A percentile compares a stretch with the other conserved stretches of the same genome.
phyloP scores from a whole-genome alignment of 2,888 invertebrate genomes.

The Philereme transversata region DNA sequence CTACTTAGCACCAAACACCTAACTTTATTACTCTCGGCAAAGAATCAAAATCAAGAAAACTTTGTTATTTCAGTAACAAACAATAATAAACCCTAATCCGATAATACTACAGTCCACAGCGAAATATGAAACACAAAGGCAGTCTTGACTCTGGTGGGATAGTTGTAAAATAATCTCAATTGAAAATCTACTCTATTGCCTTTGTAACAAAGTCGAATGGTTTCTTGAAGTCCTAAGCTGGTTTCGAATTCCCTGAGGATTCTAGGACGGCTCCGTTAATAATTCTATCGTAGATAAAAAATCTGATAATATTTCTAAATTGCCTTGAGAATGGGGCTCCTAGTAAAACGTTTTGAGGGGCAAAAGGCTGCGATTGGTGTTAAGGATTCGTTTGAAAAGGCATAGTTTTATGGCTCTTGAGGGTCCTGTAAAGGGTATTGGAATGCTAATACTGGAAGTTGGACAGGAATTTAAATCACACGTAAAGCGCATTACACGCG shows the following conservation, averaged over 20 bases:
- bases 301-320: slow-evolving; percentile 33
- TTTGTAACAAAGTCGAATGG: slow-evolving; percentile 11
- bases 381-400: slow-evolving; percentile 27
- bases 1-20: slow-evolving; percentile 3
- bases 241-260: slow-evolving; percentile 23
- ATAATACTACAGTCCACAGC: slow-evolving; percentile 13
- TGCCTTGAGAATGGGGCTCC: slow-evolving; percentile 24
- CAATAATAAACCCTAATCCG: slow-evolving; percentile 15
- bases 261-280: slow-evolving; percentile 25
- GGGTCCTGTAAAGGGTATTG: slow-evolving; percentile 25
- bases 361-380: slow-evolving; percentile 26
- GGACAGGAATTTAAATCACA: slow-evolving; percentile 25
- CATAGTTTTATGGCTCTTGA: slow-evolving; percentile 33
- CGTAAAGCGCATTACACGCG: no score
- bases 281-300: slow-evolving; percentile 28
- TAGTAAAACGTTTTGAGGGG: slow-evolving; percentile 31
- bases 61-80: slow-evolving; percentile 17
- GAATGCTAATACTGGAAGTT: slow-evolving; percentile 24
- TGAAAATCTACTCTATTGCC: slow-evolving; percentile 10
- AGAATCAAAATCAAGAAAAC: slow-evolving; percentile 27
- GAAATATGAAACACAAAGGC: slow-evolving; percentile 14
- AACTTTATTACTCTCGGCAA: slow-evolving; percentile 9
- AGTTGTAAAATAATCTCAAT: slow-evolving; percentile 4
- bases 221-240: slow-evolving; percentile 3
- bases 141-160: slow-evolving; percentile 5